Evolutionary conservation across 53 echinoderm and acorn worm species (phyloP).

Genomic region (Echinarachnius parma): DNA sequence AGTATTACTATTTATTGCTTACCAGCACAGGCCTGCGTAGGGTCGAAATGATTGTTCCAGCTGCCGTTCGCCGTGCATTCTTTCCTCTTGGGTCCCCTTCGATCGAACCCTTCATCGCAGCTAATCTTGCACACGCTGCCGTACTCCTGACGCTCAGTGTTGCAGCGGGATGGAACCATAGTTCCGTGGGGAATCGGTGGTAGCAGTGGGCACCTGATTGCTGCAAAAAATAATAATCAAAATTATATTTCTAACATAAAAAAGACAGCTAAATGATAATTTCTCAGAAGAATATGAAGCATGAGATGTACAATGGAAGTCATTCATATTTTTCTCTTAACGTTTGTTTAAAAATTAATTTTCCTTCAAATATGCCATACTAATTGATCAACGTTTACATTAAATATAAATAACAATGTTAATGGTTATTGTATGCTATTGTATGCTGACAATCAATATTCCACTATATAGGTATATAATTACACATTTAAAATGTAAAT

Average conservation of each 20-base stretch:
- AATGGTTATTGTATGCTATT: too few species aligned
- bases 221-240: conserved; percentile 23
- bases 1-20: too few species aligned
- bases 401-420: too few species aligned
- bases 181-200: conserved; percentile 42
- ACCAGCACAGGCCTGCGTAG: conserved; percentile 38
- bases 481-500: too few species aligned
- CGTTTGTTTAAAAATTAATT: too few species aligned
- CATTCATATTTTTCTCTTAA: too few species aligned
- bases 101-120: conserved; percentile 58
- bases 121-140: conserved; percentile 51
- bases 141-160: conserved; percentile 43
- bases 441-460: too few species aligned
- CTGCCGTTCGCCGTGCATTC: conserved; percentile 50
- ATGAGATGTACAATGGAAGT: neutral
- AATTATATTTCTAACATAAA: neutral
- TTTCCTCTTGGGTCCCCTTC: conserved; percentile 38
- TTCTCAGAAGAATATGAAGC: neutral
- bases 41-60: conserved; percentile 37
- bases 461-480: too few species aligned
- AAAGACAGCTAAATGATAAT: neutral
- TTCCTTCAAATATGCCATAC: too few species aligned
- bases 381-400: too few species aligned
- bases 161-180: conserved; percentile 51
- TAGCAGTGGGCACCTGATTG: conserved; percentile 64